Conservation (phyloP, 2,888 invertebrate species). For the Athripsodes cinereus region DNA sequence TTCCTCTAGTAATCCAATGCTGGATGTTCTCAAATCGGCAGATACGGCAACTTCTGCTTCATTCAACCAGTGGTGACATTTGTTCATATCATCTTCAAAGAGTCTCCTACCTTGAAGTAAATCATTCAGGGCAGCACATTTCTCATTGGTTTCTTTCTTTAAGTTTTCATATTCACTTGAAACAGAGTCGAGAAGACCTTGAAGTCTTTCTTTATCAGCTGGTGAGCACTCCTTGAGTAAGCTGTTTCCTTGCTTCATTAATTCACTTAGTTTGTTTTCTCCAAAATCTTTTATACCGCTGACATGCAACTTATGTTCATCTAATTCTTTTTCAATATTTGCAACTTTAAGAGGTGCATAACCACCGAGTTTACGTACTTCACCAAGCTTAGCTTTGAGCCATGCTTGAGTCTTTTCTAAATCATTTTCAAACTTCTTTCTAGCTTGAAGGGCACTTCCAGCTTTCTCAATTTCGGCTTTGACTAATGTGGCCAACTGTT, state of each 20-base stretch:
- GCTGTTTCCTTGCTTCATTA: slow-evolving; percentile 67
- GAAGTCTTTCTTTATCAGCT: slow-evolving; percentile 59
- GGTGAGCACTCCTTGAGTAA: slow-evolving; percentile 78
- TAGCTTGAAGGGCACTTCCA: slow-evolving; percentile 61
- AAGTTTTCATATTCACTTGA: slow-evolving; percentile 66
- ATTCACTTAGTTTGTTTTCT: slow-evolving; percentile 66
- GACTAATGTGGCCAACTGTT: slow-evolving; percentile 62
- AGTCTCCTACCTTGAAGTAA: slow-evolving; percentile 70
- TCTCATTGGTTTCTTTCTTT: slow-evolving; percentile 66
- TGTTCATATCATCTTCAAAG: slow-evolving; percentile 75
- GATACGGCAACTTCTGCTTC: slow-evolving; percentile 85
- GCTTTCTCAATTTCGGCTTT: slow-evolving; percentile 69
- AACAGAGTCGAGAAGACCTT: slow-evolving; percentile 61
- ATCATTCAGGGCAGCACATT: slow-evolving; percentile 64
- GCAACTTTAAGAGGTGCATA: slow-evolving; percentile 73
- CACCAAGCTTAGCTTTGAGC: slow-evolving; percentile 71
- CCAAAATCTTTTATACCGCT: slow-evolving; percentile 71
- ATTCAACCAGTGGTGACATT: slow-evolving; percentile 82
- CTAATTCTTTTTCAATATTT: slow-evolving; percentile 78
- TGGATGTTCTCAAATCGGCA: slow-evolving; percentile 72
- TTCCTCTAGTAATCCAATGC: slow-evolving; percentile 77
- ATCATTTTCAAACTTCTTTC: slow-evolving; percentile 71
- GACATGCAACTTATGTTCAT: slow-evolving; percentile 68
- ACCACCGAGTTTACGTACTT: slow-evolving; percentile 68
- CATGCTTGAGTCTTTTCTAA: slow-evolving; percentile 74